Evolutionary conservation across 1,140 invertebrate species (phyloP).

Genomic region (Drosophila tropicalis): DNA sequence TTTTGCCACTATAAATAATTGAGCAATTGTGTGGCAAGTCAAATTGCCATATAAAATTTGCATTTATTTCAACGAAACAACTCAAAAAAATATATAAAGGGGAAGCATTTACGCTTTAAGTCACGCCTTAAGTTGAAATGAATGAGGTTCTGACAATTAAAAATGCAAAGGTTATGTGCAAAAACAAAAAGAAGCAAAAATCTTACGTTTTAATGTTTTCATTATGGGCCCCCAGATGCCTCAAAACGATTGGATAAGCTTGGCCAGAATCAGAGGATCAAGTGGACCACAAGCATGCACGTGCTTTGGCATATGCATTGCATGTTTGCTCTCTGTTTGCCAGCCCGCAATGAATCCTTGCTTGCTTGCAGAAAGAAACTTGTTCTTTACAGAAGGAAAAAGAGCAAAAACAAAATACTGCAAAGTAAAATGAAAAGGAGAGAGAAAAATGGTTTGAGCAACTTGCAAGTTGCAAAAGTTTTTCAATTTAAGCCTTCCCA

Average conservation of each 20-base stretch:
- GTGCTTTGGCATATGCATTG: constrained; percentile 15
- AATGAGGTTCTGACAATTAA: neutral
- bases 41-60: constrained; percentile 28
- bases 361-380: constrained; percentile 39
- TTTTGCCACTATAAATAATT: constrained; percentile 49
- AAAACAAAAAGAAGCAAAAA: neutral
- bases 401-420: neutral
- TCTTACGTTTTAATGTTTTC: constrained; percentile 6
- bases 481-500: constrained; percentile 69
- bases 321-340: constrained; percentile 30
- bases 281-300: constrained; percentile 11
- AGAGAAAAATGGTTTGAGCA: constrained; percentile 23
- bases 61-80: constrained; percentile 16
- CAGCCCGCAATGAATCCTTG: constrained; percentile 61
- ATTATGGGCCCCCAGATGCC: constrained; percentile 4
- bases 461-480: constrained; percentile 72
- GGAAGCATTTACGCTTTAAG: neutral
- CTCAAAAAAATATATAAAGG: neutral
- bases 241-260: constrained; percentile 9
- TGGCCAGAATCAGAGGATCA: constrained; percentile 9
- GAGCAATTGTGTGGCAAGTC: constrained; percentile 52
- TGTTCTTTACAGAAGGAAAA: constrained; percentile 34
- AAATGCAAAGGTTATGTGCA: constrained; percentile 1
- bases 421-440: neutral
- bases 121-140: neutral